Conservation (phyloP, 2,888 invertebrate genomes). For the Muscina levida region DNA sequence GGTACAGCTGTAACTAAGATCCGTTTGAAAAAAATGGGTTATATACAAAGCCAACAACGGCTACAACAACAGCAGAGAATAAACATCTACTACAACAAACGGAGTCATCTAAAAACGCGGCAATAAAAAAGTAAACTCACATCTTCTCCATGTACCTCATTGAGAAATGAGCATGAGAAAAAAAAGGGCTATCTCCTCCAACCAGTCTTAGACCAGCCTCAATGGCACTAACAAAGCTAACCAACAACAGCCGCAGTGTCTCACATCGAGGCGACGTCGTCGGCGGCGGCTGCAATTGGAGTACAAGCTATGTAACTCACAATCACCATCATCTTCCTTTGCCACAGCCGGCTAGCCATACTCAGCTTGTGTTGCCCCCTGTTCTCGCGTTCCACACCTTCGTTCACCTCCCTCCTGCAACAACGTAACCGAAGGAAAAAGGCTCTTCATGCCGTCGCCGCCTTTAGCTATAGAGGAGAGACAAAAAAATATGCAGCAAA, state of each 20-base stretch:
- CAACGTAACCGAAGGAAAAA: constrained; percentile 10
- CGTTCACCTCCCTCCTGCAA: background rate
- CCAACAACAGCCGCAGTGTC: background rate
- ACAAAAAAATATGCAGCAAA: background rate
- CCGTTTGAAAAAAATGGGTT: constrained; percentile 19
- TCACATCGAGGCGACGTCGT: background rate
- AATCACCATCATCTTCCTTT: too few species aligned
- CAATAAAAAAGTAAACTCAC: constrained; percentile 28
- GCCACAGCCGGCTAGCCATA: background rate
- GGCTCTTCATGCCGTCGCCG: background rate
- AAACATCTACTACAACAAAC: constrained; percentile 14
- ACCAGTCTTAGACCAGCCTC: constrained; percentile 30
- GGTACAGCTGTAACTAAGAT: constrained; percentile 3
- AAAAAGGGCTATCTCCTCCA: constrained; percentile 25
- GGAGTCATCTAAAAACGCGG: background rate
- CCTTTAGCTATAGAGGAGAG: background rate
- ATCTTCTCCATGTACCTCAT: constrained; percentile 3
- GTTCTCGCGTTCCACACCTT: background rate
- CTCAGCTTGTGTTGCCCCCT: background rate
- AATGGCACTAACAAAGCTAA: background rate
- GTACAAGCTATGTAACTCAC: background rate
- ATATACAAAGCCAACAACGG: background rate
- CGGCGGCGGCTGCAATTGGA: background rate
- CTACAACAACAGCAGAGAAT: background rate
- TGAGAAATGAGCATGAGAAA: constrained; percentile 8